These are phyloP conservation scores for Paraescarpia echinospica DNA, from an alignment of 1,140 invertebrate species.

Conservation along the genomic window DNA sequence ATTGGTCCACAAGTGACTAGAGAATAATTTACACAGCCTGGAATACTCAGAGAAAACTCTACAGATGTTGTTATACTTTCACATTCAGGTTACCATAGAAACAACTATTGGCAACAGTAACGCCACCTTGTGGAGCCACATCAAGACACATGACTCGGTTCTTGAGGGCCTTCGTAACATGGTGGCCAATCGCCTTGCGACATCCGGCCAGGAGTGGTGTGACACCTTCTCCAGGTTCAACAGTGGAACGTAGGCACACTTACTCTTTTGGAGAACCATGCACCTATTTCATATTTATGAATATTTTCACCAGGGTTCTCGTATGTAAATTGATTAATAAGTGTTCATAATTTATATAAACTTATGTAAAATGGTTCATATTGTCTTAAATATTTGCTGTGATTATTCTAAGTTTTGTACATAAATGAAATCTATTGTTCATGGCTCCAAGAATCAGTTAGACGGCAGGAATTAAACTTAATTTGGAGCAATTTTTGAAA, in stretches of 20 bases:
- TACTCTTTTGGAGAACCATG: background rate
- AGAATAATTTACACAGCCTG: no score
- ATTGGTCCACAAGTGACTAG: no score
- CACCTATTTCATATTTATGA: conserved; percentile 10
- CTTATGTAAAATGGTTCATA: background rate
- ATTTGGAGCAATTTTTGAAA: no score
- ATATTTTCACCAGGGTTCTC: background rate
- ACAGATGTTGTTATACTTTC: background rate
- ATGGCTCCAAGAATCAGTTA: no score
- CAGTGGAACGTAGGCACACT: conserved; percentile 69
- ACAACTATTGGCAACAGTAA: conserved; percentile 77
- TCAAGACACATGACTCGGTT: conserved; percentile 66
- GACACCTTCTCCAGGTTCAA: conserved; percentile 66
- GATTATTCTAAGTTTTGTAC: background rate
- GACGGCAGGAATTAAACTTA: no score
- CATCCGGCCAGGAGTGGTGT: conserved; percentile 73
- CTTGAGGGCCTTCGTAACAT: conserved; percentile 79
- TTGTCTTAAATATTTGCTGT: background rate
- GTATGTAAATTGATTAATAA: background rate
- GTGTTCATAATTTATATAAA: background rate
- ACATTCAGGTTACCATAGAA: conserved; percentile 62
- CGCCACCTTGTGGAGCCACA: conserved; percentile 63
- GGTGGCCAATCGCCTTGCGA: conserved; percentile 81
- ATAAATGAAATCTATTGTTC: no score
- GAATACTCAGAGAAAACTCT: no score